Base-by-base conservation (phyloP, 2,113 vertebrate genomes). In the Mustela lutreola region DNA sequence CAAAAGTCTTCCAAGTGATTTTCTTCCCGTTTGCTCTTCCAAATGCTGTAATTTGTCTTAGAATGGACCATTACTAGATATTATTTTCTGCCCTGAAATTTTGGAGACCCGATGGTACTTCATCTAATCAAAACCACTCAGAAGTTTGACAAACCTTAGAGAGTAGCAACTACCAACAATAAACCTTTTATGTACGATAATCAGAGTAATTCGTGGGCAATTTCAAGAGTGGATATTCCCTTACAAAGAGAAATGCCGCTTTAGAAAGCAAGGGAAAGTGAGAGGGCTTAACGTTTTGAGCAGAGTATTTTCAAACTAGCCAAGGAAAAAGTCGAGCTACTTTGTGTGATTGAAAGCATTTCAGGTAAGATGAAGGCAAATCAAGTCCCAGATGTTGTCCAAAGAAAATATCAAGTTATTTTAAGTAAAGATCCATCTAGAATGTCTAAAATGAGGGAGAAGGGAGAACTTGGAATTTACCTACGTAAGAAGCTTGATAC, bases 311-410 rank as follows among this genome's bases (percentile, higher is more conserved):
- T 96, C 79, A 65, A 97, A 97, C 18, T 76, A 96, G 73, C 70
- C 83, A 89, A 96, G 94, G 94, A 95, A 42, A 96, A 39, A 26
- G 16, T 80, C 4, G 36, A 91, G 45, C 19, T 2, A 80, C 65
- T 80, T 95, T 97, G 15, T 95, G 84, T 73, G 63, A 78, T 53
- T n/a, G 53, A 39, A 83, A 62, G 53, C 45, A 94, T 90, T 84
- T n/a, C 67, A 70, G 85, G 73, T 48, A 96, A 97, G 81, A 48
- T 75, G 92, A 93, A 75, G n/a, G 94, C 56, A 97, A 98, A 50
- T 91, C 70, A 95, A 96, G 67, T 93, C 82, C 97, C 70, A 67
- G 48, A 76, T 83, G 60, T 39, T 91, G 53, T 82, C 88, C 92
- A 79, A 88, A 75, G 95, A 97, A 94, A 95, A 22, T 0, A 0